Percentiles rank a stretch among this genome's conserved stretches.
Evolutionary conservation across 2,113 vertebrate genomes (phyloP).

Genomic region (Tragelaphus buxtoni): DNA sequence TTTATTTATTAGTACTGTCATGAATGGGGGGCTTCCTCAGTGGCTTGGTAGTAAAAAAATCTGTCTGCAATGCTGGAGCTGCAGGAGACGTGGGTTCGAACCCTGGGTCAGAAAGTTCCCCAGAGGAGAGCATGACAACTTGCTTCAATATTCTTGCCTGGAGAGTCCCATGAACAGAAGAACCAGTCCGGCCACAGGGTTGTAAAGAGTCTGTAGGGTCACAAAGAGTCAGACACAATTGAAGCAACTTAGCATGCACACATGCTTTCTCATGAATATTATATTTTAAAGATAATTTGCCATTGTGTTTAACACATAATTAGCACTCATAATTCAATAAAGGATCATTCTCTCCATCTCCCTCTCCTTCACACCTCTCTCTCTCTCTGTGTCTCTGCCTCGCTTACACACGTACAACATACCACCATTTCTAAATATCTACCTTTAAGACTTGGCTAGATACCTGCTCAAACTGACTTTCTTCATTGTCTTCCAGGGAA

Average conservation of each 20-base stretch:
- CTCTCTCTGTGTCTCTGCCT: background rate
- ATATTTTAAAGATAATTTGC: background rate
- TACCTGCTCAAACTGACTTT: background rate
- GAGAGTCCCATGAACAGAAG: background rate
- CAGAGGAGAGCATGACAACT: background rate
- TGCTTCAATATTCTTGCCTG: background rate
- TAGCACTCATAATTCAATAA: background rate
- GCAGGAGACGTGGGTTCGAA: background rate
- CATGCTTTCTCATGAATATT: background rate
- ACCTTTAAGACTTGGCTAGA: background rate
- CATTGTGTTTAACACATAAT: background rate
- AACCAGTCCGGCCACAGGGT: fast-evolving
- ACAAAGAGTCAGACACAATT: background rate
- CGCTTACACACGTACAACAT: background rate
- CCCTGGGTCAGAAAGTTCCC: background rate
- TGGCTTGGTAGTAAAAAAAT: background rate
- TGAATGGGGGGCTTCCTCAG: background rate
- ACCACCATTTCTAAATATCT: background rate
- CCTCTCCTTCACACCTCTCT: background rate
- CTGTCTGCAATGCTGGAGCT: background rate
- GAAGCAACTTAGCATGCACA: background rate
- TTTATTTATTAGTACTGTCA: background rate
- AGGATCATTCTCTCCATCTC: background rate
- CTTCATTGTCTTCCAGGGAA: background rate
- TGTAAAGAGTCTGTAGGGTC: background rate